Percentiles rank a stretch among this genome's conserved stretches.
Evolutionary conservation across 2,888 invertebrate genomes (phyloP).

Genomic region (Dione juno): DNA sequence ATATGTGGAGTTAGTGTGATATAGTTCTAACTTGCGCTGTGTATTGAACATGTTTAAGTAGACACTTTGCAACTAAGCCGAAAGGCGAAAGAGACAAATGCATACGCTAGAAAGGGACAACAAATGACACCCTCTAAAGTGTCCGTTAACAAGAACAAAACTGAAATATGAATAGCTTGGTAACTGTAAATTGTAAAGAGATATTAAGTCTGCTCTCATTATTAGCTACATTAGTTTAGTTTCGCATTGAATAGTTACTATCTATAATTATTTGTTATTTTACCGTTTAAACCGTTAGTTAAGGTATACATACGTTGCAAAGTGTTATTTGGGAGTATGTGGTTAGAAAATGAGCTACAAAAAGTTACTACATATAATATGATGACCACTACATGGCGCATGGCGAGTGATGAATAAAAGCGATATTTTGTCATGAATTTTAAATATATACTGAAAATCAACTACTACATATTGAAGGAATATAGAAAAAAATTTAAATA

Average conservation of each 20-base stretch:
- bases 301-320: conserved; percentile 16
- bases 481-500: neutral
- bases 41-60: conserved; percentile 24
- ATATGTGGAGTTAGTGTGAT: conserved; percentile 2
- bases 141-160: neutral
- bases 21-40: conserved; percentile 3
- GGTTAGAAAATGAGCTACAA: neutral
- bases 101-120: conserved; percentile 7
- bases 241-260: neutral
- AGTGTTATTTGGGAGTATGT: conserved; percentile 8
- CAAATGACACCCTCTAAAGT: neutral
- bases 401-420: neutral
- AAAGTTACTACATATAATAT: too few species aligned
- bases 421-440: conserved; percentile 5
- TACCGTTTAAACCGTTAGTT: conserved; percentile 12
- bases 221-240: conserved; percentile 9
- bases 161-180: neutral
- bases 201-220: conserved; percentile 8
- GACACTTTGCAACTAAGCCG: conserved; percentile 21
- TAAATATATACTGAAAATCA: neutral
- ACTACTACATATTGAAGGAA: too few species aligned
- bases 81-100: conserved; percentile 14
- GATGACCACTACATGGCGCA: too few species aligned
- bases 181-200: neutral
- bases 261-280: conserved; percentile 2